Base-by-base conservation (phyloP, 2,888 invertebrate genomes). In the Abscondita cerata region DNA sequence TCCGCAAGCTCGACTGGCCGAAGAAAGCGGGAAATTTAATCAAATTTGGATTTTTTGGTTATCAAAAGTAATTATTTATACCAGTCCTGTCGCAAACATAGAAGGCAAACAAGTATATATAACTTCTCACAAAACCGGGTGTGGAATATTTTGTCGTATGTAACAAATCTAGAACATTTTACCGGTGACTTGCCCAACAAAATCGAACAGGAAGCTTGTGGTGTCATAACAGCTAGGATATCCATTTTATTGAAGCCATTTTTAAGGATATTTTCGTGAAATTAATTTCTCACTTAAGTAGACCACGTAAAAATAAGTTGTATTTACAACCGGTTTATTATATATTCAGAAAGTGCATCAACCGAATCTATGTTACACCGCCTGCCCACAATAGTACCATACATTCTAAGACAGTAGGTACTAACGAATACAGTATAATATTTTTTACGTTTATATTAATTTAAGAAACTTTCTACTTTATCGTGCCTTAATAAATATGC, bases 271-370 rank as follows among this genome's bases (percentile, higher is more conserved):
- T n/a, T n/a, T n/a, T n/a, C n/a, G n/a, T n/a, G n/a, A n/a, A n/a
- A n/a, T n/a, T n/a, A n/a, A n/a, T n/a, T n/a, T n/a, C n/a, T n/a
- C 5, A 12, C 13, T 50, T 41, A 59, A 59, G 59, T 59, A 59
- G 53, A 59, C 52, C 53, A 47, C 46, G 47, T 47, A 46, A 59
- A 51, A 53, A 52, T 16, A 53, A 47, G 46, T 57, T 41, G 58
- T 58, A 52, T 58, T 44, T 19, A 44, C 36, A 58, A 52, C 52
- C 46, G 46, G 51, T 52, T 58, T 33, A 41, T 58, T 58, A 58
- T 46, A 52, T 13, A 58, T 58, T 46, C 52, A 44, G 51, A 50
- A 47, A 47, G 48, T 55, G 55, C 55, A 55, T 55, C 55, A 47
- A 38, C 55, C 55, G 55, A 55, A 47, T 36, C 55, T 38, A 54